Conservation (phyloP, 2,888 invertebrate genomes). For the Oscheius sp. region DNA sequence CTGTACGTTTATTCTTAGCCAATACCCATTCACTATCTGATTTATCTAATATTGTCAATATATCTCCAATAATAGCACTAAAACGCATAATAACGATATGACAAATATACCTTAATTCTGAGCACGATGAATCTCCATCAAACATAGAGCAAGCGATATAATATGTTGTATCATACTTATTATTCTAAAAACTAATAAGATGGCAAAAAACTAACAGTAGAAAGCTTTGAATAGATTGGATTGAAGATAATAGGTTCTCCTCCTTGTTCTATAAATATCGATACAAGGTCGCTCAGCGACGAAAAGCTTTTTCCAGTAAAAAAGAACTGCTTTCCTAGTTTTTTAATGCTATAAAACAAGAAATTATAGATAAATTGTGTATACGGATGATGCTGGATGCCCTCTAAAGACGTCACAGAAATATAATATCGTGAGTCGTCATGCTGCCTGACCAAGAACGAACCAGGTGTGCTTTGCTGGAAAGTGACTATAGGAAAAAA, state of each 20-base stretch:
- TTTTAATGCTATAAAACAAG: neutral
- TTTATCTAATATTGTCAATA: conserved; percentile 37
- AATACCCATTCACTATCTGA: conserved; percentile 38
- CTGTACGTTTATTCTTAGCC: conserved; percentile 43
- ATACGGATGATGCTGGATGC: conserved; percentile 18
- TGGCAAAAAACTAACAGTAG: neutral
- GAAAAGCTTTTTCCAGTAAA: conserved; percentile 10
- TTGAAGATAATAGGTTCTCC: conserved; percentile 9
- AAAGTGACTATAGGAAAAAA: neutral
- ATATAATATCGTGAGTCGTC: conserved; percentile 14
- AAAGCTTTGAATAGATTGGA: neutral
- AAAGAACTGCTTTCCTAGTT: conserved; percentile 20
- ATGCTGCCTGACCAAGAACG: conserved; percentile 14
- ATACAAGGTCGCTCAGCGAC: conserved; percentile 20
- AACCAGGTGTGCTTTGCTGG: conserved; percentile 13
- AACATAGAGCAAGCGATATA: neutral
- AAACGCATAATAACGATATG: neutral
- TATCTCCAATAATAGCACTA: conserved; percentile 31
- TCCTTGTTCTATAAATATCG: neutral
- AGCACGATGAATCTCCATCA: neutral
- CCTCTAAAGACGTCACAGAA: neutral
- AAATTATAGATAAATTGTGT: neutral
- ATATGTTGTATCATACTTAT: neutral
- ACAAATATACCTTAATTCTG: neutral
- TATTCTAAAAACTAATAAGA: neutral